phyloP scores from a whole-genome alignment of 64 coral and sea anemone species.

The Platygyra sinensis region DNA sequence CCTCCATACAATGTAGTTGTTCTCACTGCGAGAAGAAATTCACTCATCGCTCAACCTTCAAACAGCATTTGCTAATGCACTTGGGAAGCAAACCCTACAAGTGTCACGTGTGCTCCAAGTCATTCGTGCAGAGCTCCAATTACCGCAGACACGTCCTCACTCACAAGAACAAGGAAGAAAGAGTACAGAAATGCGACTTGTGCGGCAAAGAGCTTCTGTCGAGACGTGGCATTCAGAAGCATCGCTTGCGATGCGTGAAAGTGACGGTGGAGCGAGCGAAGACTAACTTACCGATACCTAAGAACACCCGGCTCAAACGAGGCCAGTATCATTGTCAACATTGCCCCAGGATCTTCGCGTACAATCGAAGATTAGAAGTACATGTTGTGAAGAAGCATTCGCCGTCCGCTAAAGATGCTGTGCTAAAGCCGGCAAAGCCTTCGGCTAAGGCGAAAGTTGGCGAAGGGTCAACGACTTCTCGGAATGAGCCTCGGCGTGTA shows the following conservation, averaged over 20 bases:
- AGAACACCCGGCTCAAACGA: background rate
- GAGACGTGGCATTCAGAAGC: constrained; percentile 31
- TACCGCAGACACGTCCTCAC: constrained; percentile 59
- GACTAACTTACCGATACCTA: background rate
- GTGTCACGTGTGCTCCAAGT: constrained; percentile 65
- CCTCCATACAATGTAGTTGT: constrained; percentile 26
- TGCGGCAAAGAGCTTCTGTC: constrained; percentile 69
- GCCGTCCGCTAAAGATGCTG: background rate
- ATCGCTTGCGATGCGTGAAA: constrained; percentile 28
- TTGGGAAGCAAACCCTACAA: constrained; percentile 62
- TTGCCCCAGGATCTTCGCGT: background rate
- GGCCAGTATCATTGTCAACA: constrained; percentile 17
- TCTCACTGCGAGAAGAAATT: constrained; percentile 69
- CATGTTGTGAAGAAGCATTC: constrained; percentile 12
- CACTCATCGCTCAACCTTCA: constrained; percentile 65
- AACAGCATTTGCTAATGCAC: constrained; percentile 63
- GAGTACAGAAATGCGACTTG: constrained; percentile 71
- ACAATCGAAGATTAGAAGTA: background rate
- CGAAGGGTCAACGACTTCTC: background rate
- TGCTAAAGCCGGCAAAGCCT: background rate
- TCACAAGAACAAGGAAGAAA: constrained; percentile 73
- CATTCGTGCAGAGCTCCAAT: constrained; percentile 67
- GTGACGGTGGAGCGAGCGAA: constrained; percentile 25
- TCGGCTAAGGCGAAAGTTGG: background rate
- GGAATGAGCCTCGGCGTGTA: background rate